Conservation (phyloP, 1,140 invertebrate species). For the Marisa cornuarietis region DNA sequence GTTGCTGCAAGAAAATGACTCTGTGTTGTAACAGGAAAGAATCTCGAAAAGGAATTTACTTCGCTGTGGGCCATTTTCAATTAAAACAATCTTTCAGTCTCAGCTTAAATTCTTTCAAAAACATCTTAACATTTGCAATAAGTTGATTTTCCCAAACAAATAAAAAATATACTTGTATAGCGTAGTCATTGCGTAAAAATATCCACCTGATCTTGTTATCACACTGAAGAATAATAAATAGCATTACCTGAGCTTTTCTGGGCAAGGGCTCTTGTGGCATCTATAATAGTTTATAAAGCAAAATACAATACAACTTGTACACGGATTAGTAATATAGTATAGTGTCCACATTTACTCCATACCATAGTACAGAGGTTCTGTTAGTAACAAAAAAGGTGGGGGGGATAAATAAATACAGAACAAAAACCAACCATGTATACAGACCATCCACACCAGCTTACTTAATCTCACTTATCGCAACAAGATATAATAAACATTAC, state of each 20-base stretch:
- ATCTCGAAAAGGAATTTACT: no score
- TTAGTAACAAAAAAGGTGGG: no score
- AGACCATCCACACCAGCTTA: no score
- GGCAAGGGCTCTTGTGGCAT: not conserved
- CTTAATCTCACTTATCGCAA: no score
- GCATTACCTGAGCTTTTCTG: conserved; percentile 11
- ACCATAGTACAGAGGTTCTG: no score
- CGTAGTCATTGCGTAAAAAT: no score
- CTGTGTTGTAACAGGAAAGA: not conserved
- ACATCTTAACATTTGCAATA: not conserved
- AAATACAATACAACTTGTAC: conserved; percentile 18
- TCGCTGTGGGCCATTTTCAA: not conserved
- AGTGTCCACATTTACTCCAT: not conserved
- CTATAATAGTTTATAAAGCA: conserved; percentile 1
- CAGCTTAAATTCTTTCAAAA: not conserved
- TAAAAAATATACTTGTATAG: no score
- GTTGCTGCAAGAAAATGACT: not conserved
- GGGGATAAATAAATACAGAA: no score
- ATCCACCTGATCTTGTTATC: not conserved
- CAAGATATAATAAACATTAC: no score
- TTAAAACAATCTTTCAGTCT: not conserved
- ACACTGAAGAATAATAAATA: not conserved
- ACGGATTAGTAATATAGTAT: conserved; percentile 3
- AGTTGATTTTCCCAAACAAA: not conserved
- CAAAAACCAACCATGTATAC: no score